phyloP scores from a whole-genome alignment of 2,888 invertebrate genomes.

The Phaedon cochleariae region DNA sequence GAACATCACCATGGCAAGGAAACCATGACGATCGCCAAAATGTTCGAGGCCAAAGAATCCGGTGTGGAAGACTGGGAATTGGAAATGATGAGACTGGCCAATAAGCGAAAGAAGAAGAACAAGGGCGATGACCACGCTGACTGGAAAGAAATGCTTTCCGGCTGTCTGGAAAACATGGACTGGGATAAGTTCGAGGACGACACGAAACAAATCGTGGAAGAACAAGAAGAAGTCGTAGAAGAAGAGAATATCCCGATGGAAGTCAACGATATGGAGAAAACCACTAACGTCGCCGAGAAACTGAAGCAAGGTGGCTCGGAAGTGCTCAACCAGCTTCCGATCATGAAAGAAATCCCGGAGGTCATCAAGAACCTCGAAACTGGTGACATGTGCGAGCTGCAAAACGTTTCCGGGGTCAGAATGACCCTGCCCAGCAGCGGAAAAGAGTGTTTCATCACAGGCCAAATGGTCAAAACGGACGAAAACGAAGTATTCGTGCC shows the following conservation, averaged over 20 bases:
- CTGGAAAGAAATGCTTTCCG: conserved; percentile 64
- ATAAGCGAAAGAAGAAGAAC: conserved; percentile 57
- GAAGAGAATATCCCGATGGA: conserved; percentile 62
- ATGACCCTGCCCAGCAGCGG: conserved; percentile 63
- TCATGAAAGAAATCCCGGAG: conserved; percentile 69
- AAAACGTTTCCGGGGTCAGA: conserved; percentile 71
- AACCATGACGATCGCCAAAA: conserved; percentile 68
- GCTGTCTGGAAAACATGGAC: conserved; percentile 71
- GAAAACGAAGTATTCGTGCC: conserved; percentile 63
- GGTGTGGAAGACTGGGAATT: conserved; percentile 59
- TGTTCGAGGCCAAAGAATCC: conserved; percentile 64
- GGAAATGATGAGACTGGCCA: conserved; percentile 58
- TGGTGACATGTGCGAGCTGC: conserved; percentile 67
- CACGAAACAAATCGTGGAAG: conserved; percentile 75
- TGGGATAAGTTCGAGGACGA: conserved; percentile 73
- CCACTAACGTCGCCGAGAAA: conserved; percentile 69
- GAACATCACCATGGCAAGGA: conserved; percentile 60
- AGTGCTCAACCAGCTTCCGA: conserved; percentile 68
- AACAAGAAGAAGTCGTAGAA: conserved; percentile 67
- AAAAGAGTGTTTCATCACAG: conserved; percentile 79
- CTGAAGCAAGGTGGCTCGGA: conserved; percentile 64
- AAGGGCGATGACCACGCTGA: conserved; percentile 54
- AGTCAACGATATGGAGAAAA: conserved; percentile 67
- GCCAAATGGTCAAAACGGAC: conserved; percentile 76
- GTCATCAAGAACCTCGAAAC: conserved; percentile 70